A percentile compares a stretch with the other conserved stretches of the same genome.
These are phyloP conservation scores for Cordylochernes scorpioides DNA, from an alignment of 2,888 invertebrate genomes.

Conservation along the genomic window DNA sequence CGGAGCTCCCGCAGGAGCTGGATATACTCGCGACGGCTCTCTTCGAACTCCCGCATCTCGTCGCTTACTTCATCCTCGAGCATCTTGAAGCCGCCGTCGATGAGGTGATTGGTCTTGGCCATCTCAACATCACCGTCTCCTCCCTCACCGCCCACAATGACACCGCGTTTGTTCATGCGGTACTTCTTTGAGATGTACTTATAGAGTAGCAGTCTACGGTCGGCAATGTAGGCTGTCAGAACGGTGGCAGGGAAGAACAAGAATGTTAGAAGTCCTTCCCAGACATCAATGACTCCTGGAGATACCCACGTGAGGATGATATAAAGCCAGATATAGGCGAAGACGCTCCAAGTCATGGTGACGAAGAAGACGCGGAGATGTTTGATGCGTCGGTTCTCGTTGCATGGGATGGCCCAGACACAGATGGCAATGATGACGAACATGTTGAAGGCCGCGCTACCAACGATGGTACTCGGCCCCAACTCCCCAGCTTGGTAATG, in stretches of 20 bases:
- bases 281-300: slow-evolving; percentile 67
- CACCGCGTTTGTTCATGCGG: slow-evolving; percentile 61
- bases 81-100: slow-evolving; percentile 22
- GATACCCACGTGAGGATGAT: slow-evolving; percentile 66
- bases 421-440: slow-evolving; percentile 93
- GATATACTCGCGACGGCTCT: slow-evolving; percentile 75
- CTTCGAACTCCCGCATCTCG: slow-evolving; percentile 46
- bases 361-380: slow-evolving; percentile 90
- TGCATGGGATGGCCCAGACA: slow-evolving; percentile 53
- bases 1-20: slow-evolving; percentile 61
- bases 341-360: slow-evolving; percentile 88
- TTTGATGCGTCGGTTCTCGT: slow-evolving; percentile 73
- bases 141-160: slow-evolving; percentile 57
- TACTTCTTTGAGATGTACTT: slow-evolving; percentile 69
- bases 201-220: slow-evolving; percentile 53
- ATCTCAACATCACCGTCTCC: slow-evolving; percentile 33
- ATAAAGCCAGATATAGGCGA: slow-evolving; percentile 96
- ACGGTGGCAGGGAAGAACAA: slow-evolving; percentile 89
- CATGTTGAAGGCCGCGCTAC: slow-evolving; percentile 91
- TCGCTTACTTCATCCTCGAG: slow-evolving; percentile 27
- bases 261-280: slow-evolving; percentile 89
- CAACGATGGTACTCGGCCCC: slow-evolving; percentile 93
- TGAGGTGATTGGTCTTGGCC: slow-evolving; percentile 18
- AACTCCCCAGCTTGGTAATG: slow-evolving; percentile 84
- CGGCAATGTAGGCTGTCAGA: slow-evolving; percentile 81